Base-by-base conservation (phyloP, 2,113 vertebrate genomes). In the Todiramphus chloris region DNA sequence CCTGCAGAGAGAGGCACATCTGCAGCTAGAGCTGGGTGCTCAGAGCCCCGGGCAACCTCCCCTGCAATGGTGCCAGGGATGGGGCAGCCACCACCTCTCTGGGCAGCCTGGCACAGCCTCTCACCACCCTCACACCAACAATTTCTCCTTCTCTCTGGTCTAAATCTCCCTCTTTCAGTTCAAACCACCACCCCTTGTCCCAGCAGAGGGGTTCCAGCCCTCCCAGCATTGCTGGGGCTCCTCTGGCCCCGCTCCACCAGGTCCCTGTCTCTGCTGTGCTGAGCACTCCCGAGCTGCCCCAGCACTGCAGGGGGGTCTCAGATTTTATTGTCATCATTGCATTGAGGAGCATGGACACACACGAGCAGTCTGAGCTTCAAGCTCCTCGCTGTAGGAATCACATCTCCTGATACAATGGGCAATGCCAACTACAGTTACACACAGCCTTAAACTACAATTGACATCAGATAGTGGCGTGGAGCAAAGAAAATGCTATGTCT, bases 391-490 rank as follows among this genome's bases (percentile, higher is more conserved):
- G 2, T 28, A 37, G n/a, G 48, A 69, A 19, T 48, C 5, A 0
- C 51, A 6, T 37, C 66, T 58, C 82, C 30, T 21, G 72, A 4
- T 30, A 16, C 37, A 4, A 1, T 55, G 35, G 10, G 19, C 11
- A 44, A 15, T 33, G 25, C 10, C 33, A n/a, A 9, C 8, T 1
- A 0, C 16, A 21, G 53, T n/a, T 37, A 37, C 6, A 0, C 20
- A 17, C 1, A 17, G 55, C 28, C 11, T 2, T 30, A 16, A 72
- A n/a, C 41, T 21, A 16, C 53, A 55, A 9, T 19, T 91, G 62
- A 13, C 37, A 10, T 90, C 68, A 56, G 35, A 2, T 75, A 37
- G 23, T 33, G 60, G 39, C 31, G 2, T 66, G 16, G 31, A 14
- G 37, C 31, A 24, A 56, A 59, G 35, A 83, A 79, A 84, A 55